Conservation (phyloP, 2,888 invertebrate species). For the Steinernema carpocapsae region DNA sequence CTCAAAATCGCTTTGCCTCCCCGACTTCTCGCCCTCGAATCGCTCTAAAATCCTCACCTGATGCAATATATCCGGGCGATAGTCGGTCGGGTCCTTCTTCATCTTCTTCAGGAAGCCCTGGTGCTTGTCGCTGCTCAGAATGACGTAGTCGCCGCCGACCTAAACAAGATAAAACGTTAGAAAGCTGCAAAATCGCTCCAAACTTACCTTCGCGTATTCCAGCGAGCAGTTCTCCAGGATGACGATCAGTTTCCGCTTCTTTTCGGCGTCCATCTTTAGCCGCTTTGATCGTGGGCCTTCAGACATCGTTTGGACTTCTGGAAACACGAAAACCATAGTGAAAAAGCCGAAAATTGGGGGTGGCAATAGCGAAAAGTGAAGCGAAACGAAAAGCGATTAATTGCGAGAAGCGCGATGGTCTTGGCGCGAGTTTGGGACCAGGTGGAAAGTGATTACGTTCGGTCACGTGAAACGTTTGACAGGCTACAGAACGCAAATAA, state of each 20-base stretch:
- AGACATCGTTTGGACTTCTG: background rate
- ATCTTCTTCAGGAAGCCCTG: constrained; percentile 76
- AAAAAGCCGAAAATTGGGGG: background rate
- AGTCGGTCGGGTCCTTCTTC: constrained; percentile 84
- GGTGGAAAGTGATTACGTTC: too few species aligned
- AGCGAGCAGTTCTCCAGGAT: constrained; percentile 91
- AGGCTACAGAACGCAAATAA: too few species aligned
- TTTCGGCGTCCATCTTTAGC: constrained; percentile 54
- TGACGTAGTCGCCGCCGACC: constrained; percentile 63
- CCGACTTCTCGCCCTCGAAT: background rate
- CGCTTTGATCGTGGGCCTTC: constrained; percentile 51
- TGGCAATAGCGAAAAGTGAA: background rate
- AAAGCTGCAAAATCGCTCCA: constrained; percentile 14
- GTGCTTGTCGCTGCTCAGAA: constrained; percentile 63
- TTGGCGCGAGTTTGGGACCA: background rate
- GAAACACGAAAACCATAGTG: background rate
- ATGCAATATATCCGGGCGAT: constrained; percentile 94
- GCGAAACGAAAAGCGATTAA: background rate
- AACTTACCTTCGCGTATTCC: constrained; percentile 88
- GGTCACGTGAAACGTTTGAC: too few species aligned
- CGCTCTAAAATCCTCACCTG: constrained; percentile 73
- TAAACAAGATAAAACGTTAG: constrained; percentile 38
- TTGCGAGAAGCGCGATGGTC: background rate
- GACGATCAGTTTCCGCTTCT: constrained; percentile 76
- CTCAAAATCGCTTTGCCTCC: too few species aligned